Conservation (phyloP, 2,113 vertebrate species). For the Scalopus aquaticus region DNA sequence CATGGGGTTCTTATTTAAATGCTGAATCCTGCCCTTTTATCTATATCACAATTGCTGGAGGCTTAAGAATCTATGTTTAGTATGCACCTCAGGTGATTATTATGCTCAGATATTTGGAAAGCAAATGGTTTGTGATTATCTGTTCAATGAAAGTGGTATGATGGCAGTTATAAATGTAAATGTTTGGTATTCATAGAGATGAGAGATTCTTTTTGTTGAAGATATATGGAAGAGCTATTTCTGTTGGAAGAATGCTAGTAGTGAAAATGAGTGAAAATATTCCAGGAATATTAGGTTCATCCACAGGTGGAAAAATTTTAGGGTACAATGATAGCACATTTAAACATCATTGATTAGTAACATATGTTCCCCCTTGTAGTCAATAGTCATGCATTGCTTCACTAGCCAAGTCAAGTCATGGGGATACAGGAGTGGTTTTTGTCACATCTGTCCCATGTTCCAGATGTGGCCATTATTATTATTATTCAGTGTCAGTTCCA, state of each 20-base stretch:
- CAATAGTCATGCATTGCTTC: not conserved
- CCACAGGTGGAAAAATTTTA: not conserved
- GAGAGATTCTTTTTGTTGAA: not conserved
- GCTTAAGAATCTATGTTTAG: not conserved
- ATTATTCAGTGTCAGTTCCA: not conserved
- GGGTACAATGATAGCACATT: not conserved
- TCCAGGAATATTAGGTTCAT: not conserved
- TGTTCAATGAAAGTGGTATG: not conserved
- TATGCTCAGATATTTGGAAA: conserved; percentile 6
- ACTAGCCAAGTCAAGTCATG: not conserved
- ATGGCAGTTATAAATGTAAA: not conserved
- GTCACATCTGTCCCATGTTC: not conserved
- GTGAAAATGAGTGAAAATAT: not conserved
- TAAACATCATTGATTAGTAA: not conserved
- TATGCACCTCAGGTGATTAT: not conserved
- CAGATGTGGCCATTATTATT: not conserved
- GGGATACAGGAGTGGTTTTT: not conserved
- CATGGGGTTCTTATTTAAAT: not conserved
- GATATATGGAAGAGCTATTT: not conserved
- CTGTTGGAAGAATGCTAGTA: not conserved
- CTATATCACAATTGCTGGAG: not conserved
- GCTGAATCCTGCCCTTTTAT: not conserved
- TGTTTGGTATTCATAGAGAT: not conserved
- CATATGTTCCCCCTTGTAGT: not conserved
- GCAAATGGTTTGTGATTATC: not conserved